Percentiles rank a stretch among this genome's conserved stretches.
phyloP scores from a whole-genome alignment of 2,797 vertebrate genomes.

The Hydrocynus forskahlii region DNA sequence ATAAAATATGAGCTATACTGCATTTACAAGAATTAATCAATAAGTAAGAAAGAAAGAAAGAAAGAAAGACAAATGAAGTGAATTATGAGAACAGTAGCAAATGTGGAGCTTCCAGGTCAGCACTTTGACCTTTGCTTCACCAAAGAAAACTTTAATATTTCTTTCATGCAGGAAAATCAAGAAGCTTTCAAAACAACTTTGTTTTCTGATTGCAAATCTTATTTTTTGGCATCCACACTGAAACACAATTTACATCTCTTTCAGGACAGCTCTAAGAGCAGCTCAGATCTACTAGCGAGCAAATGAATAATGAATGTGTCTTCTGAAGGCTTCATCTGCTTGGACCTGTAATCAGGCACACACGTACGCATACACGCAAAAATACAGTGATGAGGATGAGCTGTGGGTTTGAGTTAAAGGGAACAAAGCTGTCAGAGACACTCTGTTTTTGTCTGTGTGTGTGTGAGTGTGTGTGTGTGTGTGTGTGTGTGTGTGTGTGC shows the following conservation, averaged over 20 bases:
- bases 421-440: conserved; percentile 1
- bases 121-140: neutral
- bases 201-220: conserved; percentile 5
- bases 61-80: too few relatives aligned
- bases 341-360: neutral
- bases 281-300: conserved; percentile 31
- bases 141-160: neutral
- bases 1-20: too few relatives aligned
- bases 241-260: conserved; percentile 28
- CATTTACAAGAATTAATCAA: too few relatives aligned
- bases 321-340: conserved; percentile 26
- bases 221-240: conserved; percentile 1
- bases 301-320: conserved; percentile 44
- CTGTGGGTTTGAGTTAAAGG: neutral
- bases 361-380: neutral
- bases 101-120: neutral
- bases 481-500: conserved; percentile 23
- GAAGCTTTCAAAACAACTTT: neutral
- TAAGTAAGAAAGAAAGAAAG: too few relatives aligned
- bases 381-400: neutral
- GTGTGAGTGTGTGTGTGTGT: conserved; percentile 15
- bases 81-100: neutral
- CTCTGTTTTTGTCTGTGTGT: neutral
- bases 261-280: conserved; percentile 20
- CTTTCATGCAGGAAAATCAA: neutral